phyloP scores from a whole-genome alignment of 2,797 vertebrate genomes.

The Pseudochirops cupreus region DNA sequence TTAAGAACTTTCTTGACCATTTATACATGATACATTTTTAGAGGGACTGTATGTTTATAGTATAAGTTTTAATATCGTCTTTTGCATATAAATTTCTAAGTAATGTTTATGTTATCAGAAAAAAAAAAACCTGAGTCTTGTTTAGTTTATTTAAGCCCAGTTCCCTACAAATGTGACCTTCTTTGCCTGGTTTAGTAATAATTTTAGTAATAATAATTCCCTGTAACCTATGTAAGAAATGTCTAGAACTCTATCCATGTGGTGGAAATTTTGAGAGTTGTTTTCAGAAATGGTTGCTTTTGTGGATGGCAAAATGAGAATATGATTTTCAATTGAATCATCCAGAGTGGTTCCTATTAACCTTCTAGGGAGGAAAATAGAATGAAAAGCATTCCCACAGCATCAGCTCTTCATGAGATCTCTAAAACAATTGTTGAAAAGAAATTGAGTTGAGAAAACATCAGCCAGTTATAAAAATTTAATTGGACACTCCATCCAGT shows the following conservation, averaged over 20 bases:
- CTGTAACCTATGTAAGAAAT: not conserved
- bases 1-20: not conserved
- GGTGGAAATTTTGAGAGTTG: not conserved
- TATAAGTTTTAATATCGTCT: not conserved
- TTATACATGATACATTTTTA: constrained; percentile 14
- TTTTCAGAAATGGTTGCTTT: not conserved
- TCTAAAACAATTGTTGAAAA: constrained; percentile 76
- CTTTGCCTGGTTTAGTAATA: constrained; percentile 38
- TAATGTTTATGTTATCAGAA: constrained; percentile 42
- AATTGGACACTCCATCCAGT: constrained; percentile 76
- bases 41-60: constrained; percentile 27
- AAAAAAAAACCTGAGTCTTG: not conserved
- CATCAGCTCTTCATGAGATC: constrained; percentile 71
- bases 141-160: constrained; percentile 25
- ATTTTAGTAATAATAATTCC: not conserved
- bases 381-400: constrained; percentile 73
- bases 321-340: constrained; percentile 61
- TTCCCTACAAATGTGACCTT: not conserved
- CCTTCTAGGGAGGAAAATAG: constrained; percentile 63
- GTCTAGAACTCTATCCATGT: constrained; percentile 19
- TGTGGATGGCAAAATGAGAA: constrained; percentile 1
- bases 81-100: constrained; percentile 24
- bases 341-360: constrained; percentile 66
- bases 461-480: constrained; percentile 77
- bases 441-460: constrained; percentile 78